Evolutionary conservation across 2,888 invertebrate species (phyloP), one percentile per base, ranked within the genome.

Genomic region (Drosophila phalerata): DNA sequence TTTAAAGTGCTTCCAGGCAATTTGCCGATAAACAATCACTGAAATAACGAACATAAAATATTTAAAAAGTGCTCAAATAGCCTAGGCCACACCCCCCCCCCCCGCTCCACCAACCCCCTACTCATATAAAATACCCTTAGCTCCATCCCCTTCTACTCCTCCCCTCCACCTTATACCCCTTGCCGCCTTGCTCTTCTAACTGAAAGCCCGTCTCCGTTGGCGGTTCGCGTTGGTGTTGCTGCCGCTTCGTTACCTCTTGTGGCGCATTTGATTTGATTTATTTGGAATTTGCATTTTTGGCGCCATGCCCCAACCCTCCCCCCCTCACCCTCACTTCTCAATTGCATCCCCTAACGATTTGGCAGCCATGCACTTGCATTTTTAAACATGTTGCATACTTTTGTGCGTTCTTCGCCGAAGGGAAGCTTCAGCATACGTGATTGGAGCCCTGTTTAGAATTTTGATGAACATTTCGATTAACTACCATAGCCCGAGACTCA

Each of bases 1-100:
- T 90, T 91, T 83, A 73, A 91, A 91, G 79, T 89, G 91, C 92
- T 91, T 91, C 90, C 90, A 90, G 90, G 83, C 90, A 91, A 91
- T 90, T 90, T 91, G 84, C 78, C 83, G 83, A 88, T 91, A 90
- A 85, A 85, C 85, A 85, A 85, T 85, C 88, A 70, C 84, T 80
- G 89, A 76, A 88, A 89, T 78, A 85, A 80, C 84, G 72, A 87
- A 87, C 76, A 89, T 85, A 66, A 89, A 85, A 85, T 89, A 85
- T 85, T 89, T 85, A 89, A 89, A 82, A 83, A 86, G 51, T 74
- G 69, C 61, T 69, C 82, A 81, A 86, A 87, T 69, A 80, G 75
- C 53, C 81, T 62, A 67, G 56, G 53, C 17, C 15, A 32, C 15
- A 0, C 32, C 11, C 32, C 28, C 13, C 4, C 13, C 13, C 25